Evolutionary conservation across 2,888 invertebrate species (phyloP), one percentile per base, ranked within the genome.

Genomic region (Drosophila suboccidentalis): DNA sequence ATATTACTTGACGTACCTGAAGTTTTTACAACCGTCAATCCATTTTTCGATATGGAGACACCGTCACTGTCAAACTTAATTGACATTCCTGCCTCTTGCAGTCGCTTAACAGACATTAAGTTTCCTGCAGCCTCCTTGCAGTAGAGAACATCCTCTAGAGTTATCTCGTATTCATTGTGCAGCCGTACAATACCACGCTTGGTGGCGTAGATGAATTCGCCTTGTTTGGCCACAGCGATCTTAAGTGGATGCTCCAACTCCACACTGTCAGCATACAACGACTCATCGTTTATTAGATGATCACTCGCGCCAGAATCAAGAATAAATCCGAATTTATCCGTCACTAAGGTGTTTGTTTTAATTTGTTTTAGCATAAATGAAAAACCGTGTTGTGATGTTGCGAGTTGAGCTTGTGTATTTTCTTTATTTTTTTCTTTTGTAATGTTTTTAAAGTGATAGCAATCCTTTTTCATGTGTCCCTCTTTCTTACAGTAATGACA

Each of bases 231-330:
- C 4, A 53, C 39, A 26, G 53, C 53, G n/a, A 39, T 50, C 19
- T 36, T 50, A 5, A 36, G 29, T 32, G 54, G 54, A 26, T 9
- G 29, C 41, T 15, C 29, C 29, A 54, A 29, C 11, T 41, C 29
- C 29, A 41, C 41, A 32, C 15, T 17, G 13, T 54, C 41, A 22
- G 29, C n/a, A 49, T 32, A 32, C 4, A 47, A 29, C 3, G 13
- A 26, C 22, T 46, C n/a, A 46, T 46, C 46, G 11, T 51, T 51
- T 51, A 38, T 51, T 9, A 51, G 51, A 51, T 51, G 51, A n/a
- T 51, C 38, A 26, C 38, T 51, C 2, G 26, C 53, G 2, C 26
- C 53, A n/a, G 53, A 53, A 26, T 53, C 53, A 8, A 53, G 15
- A 13, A 53, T 53, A 26, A 39, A 38, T 3, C 11, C 22, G 11